phyloP scores from a whole-genome alignment of 2,113 vertebrate species.

The Saguinus imperator region DNA sequence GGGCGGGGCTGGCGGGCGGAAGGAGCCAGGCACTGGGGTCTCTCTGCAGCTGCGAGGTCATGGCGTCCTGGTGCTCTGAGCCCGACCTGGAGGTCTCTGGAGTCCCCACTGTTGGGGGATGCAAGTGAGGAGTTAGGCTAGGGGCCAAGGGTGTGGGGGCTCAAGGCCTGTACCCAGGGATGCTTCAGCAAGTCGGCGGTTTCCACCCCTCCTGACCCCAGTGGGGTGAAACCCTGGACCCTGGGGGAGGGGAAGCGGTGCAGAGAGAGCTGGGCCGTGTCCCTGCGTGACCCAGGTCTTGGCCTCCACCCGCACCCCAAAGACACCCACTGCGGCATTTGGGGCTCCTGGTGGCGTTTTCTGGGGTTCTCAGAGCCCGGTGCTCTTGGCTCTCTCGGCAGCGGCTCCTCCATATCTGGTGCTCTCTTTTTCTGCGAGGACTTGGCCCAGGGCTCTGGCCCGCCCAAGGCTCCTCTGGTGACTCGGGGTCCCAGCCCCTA shows the following conservation, averaged over 20 bases:
- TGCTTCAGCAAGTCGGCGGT: rapidly evolving
- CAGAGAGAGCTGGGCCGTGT: neutral
- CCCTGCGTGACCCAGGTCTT: neutral
- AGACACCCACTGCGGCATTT: rapidly evolving
- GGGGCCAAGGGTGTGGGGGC: neutral
- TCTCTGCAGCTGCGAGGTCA: rapidly evolving
- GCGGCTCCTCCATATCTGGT: neutral
- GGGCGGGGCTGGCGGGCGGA: neutral
- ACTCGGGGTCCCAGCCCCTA: neutral
- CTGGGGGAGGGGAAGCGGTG: neutral
- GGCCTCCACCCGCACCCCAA: rapidly evolving
- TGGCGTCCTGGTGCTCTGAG: neutral
- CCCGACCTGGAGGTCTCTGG: rapidly evolving
- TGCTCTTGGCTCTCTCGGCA: neutral
- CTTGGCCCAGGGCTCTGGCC: neutral
- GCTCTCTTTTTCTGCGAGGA: neutral
- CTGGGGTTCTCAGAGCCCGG: neutral
- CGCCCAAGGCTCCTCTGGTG: neutral
- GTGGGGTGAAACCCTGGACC: neutral
- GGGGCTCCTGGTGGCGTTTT: neutral
- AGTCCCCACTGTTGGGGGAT: rapidly evolving
- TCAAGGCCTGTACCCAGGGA: too few species aligned
- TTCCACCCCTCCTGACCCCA: rapidly evolving
- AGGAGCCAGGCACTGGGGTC: neutral
- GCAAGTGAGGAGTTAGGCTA: neutral